phyloP scores from a whole-genome alignment of 30 jellyfish, hydroid and myxozoan genomes.

The Catostylus mosaicus region DNA sequence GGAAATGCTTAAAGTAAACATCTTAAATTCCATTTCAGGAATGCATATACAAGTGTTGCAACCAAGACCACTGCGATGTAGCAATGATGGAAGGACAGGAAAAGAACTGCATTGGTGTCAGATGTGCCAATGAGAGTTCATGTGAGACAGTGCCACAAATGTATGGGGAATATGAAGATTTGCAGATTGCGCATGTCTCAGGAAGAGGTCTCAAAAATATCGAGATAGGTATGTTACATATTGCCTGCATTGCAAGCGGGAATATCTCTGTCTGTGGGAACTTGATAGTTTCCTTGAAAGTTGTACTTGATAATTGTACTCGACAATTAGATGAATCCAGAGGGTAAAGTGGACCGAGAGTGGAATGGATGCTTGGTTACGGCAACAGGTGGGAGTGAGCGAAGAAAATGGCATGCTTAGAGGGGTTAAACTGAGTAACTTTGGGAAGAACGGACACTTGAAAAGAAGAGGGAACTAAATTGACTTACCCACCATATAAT shows the following conservation, averaged over 20 bases:
- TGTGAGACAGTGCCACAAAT: slow-evolving; percentile 91
- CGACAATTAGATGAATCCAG: no score
- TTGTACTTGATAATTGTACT: no score
- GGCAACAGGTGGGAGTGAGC: neutral
- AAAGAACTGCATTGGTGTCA: slow-evolving; percentile 90
- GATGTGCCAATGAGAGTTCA: slow-evolving; percentile 90
- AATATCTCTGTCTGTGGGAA: no score
- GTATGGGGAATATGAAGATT: slow-evolving; percentile 81
- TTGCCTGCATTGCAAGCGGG: no score
- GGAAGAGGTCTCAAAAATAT: slow-evolving; percentile 78
- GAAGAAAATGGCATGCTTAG: neutral
- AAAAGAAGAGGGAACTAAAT: neutral
- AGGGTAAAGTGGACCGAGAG: no score
- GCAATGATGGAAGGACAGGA: slow-evolving; percentile 93
- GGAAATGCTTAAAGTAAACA: no score
- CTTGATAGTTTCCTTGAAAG: no score
- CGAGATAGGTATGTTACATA: slow-evolving; percentile 64
- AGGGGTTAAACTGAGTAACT: slow-evolving; percentile 1
- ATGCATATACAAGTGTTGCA: slow-evolving; percentile 91
- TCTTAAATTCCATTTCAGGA: slow-evolving; percentile 43
- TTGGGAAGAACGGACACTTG: neutral
- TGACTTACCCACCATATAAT: neutral
- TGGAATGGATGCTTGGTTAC: no score
- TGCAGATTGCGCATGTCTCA: slow-evolving; percentile 92
- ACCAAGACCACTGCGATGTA: slow-evolving; percentile 82